Percentiles rank a stretch among this genome's conserved stretches.
These are phyloP conservation scores for Hassar affinis DNA, from an alignment of 2,113 vertebrate species.

Conservation along the genomic window DNA sequence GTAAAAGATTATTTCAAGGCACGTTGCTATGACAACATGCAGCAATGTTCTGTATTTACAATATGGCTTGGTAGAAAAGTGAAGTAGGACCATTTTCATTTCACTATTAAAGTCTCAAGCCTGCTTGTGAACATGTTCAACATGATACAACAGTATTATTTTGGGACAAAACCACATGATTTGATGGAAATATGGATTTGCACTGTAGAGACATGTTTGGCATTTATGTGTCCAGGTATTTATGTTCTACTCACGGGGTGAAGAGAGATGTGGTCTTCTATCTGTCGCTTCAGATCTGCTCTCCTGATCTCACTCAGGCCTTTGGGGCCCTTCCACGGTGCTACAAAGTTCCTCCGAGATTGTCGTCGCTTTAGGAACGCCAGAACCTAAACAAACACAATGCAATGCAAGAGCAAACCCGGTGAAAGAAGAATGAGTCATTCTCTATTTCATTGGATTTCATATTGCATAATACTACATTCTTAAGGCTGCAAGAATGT, in stretches of 20 bases:
- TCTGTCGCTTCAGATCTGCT: slow-evolving; percentile 77
- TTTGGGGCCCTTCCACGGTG: slow-evolving; percentile 72
- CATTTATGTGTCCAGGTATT: not conserved
- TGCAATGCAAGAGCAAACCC: not conserved
- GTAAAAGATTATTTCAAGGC: not conserved
- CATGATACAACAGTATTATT: not conserved
- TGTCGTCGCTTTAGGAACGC: slow-evolving; percentile 75
- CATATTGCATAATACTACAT: no score
- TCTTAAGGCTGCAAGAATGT: no score
- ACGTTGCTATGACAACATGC: not conserved
- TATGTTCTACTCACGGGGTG: slow-evolving; percentile 76
- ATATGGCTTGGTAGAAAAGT: not conserved
- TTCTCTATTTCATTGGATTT: not conserved
- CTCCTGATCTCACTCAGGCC: slow-evolving; percentile 79
- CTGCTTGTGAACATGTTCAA: no score
- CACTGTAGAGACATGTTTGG: not conserved
- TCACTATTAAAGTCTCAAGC: not conserved
- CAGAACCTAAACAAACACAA: slow-evolving; percentile 69
- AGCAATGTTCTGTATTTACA: not conserved
- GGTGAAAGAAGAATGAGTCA: not conserved
- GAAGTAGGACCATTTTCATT: not conserved
- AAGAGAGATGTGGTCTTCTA: slow-evolving; percentile 78
- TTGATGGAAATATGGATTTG: not conserved
- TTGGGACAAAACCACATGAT: not conserved
- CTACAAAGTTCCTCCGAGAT: slow-evolving; percentile 61